Percentiles rank a stretch among this genome's conserved stretches.
Evolutionary conservation across 2,888 invertebrate genomes (phyloP).

Genomic region (Ophioninae sp.): DNA sequence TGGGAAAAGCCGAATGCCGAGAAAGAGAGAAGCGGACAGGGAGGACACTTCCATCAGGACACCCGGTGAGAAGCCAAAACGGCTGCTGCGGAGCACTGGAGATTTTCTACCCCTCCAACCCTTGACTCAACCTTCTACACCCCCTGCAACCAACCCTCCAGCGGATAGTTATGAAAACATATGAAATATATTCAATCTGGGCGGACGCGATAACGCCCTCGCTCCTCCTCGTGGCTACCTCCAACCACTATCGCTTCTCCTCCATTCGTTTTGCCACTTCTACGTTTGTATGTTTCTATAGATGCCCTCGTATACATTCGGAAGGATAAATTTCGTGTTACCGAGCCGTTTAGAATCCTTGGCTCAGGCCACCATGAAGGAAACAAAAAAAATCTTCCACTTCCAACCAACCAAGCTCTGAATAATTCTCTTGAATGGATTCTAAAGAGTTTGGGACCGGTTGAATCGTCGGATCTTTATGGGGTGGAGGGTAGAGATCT

Average conservation of each 20-base stretch:
- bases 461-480: background rate
- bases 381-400: background rate
- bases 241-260: slow-evolving; percentile 30
- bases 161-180: slow-evolving; percentile 79
- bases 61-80: slow-evolving; percentile 39
- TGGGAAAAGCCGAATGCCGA: slow-evolving; percentile 12
- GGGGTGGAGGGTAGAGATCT: background rate
- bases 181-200: slow-evolving; percentile 82
- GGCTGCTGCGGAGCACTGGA: slow-evolving; percentile 21
- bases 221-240: slow-evolving; percentile 27
- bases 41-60: background rate
- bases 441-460: background rate
- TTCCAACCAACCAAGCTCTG: too few relatives aligned
- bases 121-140: background rate
- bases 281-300: background rate
- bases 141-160: slow-evolving; percentile 34
- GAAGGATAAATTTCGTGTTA: slow-evolving; percentile 22
- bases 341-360: slow-evolving; percentile 37
- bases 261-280: slow-evolving; percentile 8
- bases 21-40: slow-evolving; percentile 29
- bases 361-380: slow-evolving; percentile 2
- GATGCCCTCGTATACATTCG: background rate
- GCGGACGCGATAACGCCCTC: slow-evolving; percentile 74
- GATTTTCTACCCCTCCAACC: slow-evolving; percentile 40
- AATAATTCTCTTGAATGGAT: background rate